These are phyloP conservation scores for Dicyrtoma fusca DNA, from an alignment of 2,888 invertebrate genomes.

Conservation along the genomic window DNA sequence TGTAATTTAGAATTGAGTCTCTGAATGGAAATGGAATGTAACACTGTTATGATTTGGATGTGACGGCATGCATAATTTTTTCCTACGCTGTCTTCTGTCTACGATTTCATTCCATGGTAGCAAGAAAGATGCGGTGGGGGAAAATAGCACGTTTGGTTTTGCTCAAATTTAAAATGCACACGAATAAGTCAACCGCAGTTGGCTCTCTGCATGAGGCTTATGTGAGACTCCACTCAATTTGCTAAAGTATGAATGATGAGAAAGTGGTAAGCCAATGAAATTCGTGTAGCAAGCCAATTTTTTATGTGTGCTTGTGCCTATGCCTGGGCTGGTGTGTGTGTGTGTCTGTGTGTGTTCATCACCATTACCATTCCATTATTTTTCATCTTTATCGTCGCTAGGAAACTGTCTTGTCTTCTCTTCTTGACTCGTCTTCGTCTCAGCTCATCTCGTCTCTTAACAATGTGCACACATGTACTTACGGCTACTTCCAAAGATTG, in stretches of 20 bases:
- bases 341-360: too few relatives aligned
- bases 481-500: too few relatives aligned
- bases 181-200: conserved; percentile 18
- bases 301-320: too few relatives aligned
- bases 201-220: conserved; percentile 23
- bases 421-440: too few relatives aligned
- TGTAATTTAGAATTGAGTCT: too few relatives aligned
- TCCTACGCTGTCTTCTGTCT: neutral
- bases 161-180: neutral
- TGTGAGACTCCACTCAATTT: conserved; percentile 20
- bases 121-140: neutral
- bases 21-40: neutral
- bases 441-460: too few relatives aligned
- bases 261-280: conserved; percentile 32
- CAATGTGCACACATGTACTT: too few relatives aligned
- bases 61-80: neutral
- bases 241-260: conserved; percentile 16
- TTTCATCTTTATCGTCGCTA: too few relatives aligned
- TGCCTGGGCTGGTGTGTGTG: too few relatives aligned
- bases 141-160: conserved; percentile 21
- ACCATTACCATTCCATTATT: too few relatives aligned
- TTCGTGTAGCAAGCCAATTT: conserved; percentile 12
- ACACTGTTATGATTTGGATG: neutral
- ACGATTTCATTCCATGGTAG: neutral
- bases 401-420: too few relatives aligned